Evolutionary conservation across 2,113 vertebrate species (phyloP).

Genomic region (Nibea albiflora): DNA sequence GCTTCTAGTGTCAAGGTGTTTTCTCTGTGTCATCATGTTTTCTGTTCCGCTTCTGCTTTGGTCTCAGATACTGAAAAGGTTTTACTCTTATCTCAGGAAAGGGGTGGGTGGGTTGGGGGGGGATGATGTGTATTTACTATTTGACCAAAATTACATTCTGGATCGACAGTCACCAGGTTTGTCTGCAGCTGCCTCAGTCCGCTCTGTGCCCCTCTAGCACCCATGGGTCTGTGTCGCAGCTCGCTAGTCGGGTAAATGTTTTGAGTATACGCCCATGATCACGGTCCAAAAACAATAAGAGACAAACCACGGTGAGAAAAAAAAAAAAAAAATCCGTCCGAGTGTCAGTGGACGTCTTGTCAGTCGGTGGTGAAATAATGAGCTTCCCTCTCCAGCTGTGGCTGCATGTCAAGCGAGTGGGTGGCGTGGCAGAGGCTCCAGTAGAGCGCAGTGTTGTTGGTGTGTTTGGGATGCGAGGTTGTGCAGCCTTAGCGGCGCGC

Average conservation of each 20-base stretch:
- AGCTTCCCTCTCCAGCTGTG: constrained; percentile 33
- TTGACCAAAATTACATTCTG: constrained; percentile 61
- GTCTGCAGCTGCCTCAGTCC: constrained; percentile 86
- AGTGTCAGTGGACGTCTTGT: constrained; percentile 40
- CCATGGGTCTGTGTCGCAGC: constrained; percentile 77
- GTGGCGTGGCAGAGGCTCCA: not conserved
- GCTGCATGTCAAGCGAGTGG: not conserved
- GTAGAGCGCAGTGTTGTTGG: not conserved
- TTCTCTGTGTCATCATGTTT: constrained; percentile 81
- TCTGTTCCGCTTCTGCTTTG: constrained; percentile 84
- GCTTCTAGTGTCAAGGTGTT: constrained; percentile 81
- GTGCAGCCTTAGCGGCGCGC: not conserved
- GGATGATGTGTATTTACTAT: constrained; percentile 56
- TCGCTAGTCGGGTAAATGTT: constrained; percentile 90
- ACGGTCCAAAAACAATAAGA: constrained; percentile 65
- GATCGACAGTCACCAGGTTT: constrained; percentile 82
- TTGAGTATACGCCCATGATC: constrained; percentile 98
- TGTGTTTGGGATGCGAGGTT: constrained; percentile 6
- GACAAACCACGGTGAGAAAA: constrained; percentile 37
- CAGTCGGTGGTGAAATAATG: constrained; percentile 30
- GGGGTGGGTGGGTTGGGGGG: constrained; percentile 79
- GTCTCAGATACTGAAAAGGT: constrained; percentile 82
- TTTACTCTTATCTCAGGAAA: constrained; percentile 51
- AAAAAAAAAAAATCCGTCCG: not conserved
- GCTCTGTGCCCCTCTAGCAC: constrained; percentile 70